A percentile compares a stretch with the other conserved stretches of the same genome.
Evolutionary conservation across 2,797 vertebrate genomes (phyloP).

Genomic region (Halcyon leucocephala): DNA sequence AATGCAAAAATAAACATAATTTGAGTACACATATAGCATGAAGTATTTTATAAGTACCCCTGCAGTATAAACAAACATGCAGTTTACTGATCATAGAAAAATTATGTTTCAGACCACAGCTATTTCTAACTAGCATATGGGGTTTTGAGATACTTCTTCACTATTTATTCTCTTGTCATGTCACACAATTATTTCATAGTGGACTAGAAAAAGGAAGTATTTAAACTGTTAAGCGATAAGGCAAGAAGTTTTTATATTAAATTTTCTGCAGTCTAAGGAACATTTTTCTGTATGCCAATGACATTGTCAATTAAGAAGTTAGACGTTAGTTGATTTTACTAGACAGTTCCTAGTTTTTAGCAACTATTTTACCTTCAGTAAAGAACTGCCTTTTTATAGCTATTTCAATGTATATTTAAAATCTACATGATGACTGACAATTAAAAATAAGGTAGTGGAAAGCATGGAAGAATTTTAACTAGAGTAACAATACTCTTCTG

Average conservation of each 20-base stretch:
- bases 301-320: neutral
- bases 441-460: neutral
- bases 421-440: neutral
- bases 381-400: neutral
- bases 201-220: neutral
- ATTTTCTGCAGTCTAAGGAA: neutral
- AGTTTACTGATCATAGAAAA: neutral
- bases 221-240: neutral
- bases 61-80: neutral
- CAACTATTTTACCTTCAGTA: neutral
- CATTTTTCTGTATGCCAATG: neutral
- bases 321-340: neutral
- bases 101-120: neutral
- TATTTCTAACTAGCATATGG: neutral
- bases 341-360: neutral
- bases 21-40: neutral
- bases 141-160: neutral
- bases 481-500: slow-evolving; percentile 5
- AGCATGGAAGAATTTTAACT: neutral
- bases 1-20: neutral
- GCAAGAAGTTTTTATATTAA: neutral
- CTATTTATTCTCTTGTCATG: neutral
- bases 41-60: neutral
- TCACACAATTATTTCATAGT: neutral
- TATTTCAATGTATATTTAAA: neutral